Conservation (phyloP, 2,797 vertebrate species). For the Florisuga fusca region DNA sequence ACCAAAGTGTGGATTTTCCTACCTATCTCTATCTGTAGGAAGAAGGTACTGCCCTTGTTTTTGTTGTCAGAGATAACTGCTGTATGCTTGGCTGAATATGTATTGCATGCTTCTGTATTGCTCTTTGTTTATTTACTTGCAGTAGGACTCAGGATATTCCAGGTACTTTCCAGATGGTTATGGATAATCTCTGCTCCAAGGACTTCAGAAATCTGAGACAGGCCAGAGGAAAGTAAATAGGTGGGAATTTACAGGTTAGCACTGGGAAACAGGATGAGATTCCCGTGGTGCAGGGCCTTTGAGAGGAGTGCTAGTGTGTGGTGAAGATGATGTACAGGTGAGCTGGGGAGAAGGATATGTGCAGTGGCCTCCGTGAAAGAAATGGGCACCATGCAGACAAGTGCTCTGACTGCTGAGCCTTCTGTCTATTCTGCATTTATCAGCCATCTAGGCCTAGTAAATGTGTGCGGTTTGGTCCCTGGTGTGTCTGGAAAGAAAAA, state of each 20-base stretch:
- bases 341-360: neutral
- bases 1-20: neutral
- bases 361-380: neutral
- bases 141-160: neutral
- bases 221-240: neutral
- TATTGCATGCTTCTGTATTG: neutral
- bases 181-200: neutral
- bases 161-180: neutral
- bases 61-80: neutral
- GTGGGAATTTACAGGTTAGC: neutral
- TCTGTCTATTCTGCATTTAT: neutral
- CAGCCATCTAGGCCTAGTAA: neutral
- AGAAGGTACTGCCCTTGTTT: neutral
- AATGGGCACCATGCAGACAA: fast-evolving
- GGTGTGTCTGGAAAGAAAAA: neutral
- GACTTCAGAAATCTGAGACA: neutral
- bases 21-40: neutral
- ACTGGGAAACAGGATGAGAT: neutral
- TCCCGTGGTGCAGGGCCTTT: neutral
- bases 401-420: neutral
- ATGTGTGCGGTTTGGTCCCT: neutral
- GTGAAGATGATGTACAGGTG: neutral
- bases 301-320: neutral
- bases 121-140: conserved; percentile 16
- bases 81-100: neutral